A percentile compares a stretch with the other conserved stretches of the same genome.
Evolutionary conservation across 2,888 invertebrate genomes (phyloP).

Genomic region (Crepidodera aurea): DNA sequence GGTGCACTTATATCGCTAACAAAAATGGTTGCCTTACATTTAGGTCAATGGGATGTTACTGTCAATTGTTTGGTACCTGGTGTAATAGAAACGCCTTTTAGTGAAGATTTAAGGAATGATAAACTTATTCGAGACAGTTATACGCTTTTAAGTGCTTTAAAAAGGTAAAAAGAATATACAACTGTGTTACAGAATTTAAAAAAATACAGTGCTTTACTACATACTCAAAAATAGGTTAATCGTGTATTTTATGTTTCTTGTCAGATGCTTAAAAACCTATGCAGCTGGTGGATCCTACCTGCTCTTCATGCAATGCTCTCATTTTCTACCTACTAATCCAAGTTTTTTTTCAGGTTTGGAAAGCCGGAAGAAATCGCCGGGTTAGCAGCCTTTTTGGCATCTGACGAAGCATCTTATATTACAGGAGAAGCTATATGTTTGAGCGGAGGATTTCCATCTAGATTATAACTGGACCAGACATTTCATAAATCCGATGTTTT

Average conservation of each 20-base stretch:
- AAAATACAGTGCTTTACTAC: no score
- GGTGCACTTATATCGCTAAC: slow-evolving; percentile 88
- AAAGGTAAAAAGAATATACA: no score
- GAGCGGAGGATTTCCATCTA: background rate
- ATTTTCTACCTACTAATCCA: no score
- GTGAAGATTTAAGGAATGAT: slow-evolving; percentile 68
- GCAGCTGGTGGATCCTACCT: no score
- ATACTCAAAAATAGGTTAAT: no score
- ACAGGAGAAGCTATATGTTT: slow-evolving; percentile 5
- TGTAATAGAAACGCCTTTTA: slow-evolving; percentile 89
- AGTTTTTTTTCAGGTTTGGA: background rate
- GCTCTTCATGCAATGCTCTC: no score
- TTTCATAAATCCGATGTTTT: no score
- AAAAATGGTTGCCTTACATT: slow-evolving; percentile 79
- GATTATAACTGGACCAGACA: background rate
- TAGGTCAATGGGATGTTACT: slow-evolving; percentile 82
- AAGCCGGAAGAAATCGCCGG: background rate
- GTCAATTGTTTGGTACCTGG: slow-evolving; percentile 95
- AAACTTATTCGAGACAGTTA: slow-evolving; percentile 55
- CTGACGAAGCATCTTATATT: background rate
- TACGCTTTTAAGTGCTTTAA: background rate
- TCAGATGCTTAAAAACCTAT: no score
- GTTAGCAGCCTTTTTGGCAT: background rate
- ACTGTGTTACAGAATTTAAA: no score
- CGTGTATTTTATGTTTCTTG: no score